Evolutionary conservation across 2,888 invertebrate genomes (phyloP), one percentile per base, ranked within the genome.

Genomic region (Boloria euphrosyne): DNA sequence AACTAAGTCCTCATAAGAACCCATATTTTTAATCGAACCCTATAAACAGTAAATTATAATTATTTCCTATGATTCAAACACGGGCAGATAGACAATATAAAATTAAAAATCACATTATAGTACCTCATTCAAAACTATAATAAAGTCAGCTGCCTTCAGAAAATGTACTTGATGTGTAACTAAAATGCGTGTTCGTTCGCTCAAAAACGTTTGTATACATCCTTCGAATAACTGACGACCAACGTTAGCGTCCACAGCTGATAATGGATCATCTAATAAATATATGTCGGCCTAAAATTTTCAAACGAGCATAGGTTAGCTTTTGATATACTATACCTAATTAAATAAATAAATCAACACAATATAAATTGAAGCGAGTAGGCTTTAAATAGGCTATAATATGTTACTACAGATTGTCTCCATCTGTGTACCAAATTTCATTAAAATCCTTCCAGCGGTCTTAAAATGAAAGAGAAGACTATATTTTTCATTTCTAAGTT

Each of bases 131-230:
- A 96, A 79, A 59, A 96, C 93, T 55, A 96, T 84, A 55, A 96
- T 95, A 46, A 91, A 91, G 77, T 95, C 94, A 0, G 94, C 95
- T 59, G 94, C 89, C 72, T 94, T 94, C 13, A 96, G 86, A 82
- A 96, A 96, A 78, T 97, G 97, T n/a, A 97, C 93, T 83, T 97
- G 97, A 90, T 98, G 97, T 0, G 97, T 97, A 67, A 97, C 96
- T 14, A 97, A 93, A 66, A 97, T 93, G 53, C 96, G 92, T 0
- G 96, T 96, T 78, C 95, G 95, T 5, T 94, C 90, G 54, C 91
- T 92, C 71, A 97, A 88, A 76, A 93, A 94, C 0, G 93, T 94
- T 72, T 93, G 93, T 70, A 97, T 95, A 78, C 96, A 97, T 78
- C 96, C 94, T 65, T 96, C 95, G 80, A 96, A 97, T 53, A 97